Evolutionary conservation across 2,888 invertebrate species (phyloP), one percentile per base, ranked within the genome.

Genomic region (Clunio marinus): DNA sequence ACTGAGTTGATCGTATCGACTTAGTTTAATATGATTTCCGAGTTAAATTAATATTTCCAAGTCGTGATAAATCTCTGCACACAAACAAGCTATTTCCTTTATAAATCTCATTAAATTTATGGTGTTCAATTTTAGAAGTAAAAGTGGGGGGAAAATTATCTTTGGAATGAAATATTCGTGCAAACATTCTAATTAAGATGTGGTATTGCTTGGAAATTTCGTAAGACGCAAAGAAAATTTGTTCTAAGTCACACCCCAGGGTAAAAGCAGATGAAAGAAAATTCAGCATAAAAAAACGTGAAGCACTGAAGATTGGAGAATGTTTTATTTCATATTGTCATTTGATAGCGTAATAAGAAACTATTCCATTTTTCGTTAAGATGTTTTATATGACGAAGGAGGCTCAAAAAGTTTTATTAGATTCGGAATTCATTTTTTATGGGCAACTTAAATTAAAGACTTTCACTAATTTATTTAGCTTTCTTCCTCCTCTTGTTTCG

Each of bases 381-480:
- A 10, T 41, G 10, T n/a, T n/a, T n/a, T n/a, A n/a, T n/a, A n/a
- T n/a, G n/a, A n/a, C n/a, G n/a, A n/a, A n/a, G n/a, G n/a, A n/a
- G n/a, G n/a, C n/a, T n/a, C n/a, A n/a, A n/a, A n/a, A n/a, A 41
- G 32, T 10, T 41, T 10, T 41, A n/a, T 41, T 10, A n/a, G 41
- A 15, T 41, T n/a, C 41, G 10, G 17, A 20, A 17, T 51, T 51
- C 51, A 3, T 51, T 51, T 51, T 20, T 17, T 51, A 20, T 51
- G 8, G 51, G 2, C 20, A 17, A 17, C 51, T 15, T 13, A n/a
- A 41, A 51, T 51, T 51, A 20, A 51, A 51, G 22, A 51, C 17
- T 22, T 51, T 51, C 22, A 51, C 51, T 51, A 51, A 51, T 51
- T 51, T 51, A 51, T 51, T 51, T 51, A 41, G 41, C 41, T 51